Conservation (phyloP, 1,140 invertebrate species). For the Drosophila nigromelanica region DNA sequence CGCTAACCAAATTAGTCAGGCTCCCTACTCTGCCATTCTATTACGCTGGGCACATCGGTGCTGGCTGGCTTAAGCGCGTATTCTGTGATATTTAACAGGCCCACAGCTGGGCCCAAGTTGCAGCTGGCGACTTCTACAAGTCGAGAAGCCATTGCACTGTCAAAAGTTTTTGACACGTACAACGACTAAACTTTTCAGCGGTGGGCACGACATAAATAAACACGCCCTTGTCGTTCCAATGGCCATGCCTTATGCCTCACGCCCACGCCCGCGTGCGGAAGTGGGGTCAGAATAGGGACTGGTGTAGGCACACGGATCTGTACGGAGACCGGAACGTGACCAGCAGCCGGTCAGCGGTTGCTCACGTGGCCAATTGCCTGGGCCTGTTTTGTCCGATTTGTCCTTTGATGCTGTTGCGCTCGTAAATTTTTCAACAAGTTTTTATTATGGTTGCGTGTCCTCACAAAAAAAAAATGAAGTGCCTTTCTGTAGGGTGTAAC, state of each 20-base stretch:
- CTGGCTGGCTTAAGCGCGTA: background rate
- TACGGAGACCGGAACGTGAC: conserved; percentile 52
- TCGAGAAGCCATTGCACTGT: conserved; percentile 59
- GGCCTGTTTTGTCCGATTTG: conserved; percentile 51
- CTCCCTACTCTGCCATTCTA: conserved; percentile 44
- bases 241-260: background rate
- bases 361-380: conserved; percentile 30
- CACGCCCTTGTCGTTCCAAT: conserved; percentile 46
- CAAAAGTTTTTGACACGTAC: conserved; percentile 71
- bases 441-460: conserved; percentile 66
- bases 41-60: conserved; percentile 12
- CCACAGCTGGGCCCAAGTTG: conserved; percentile 47
- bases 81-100: conserved; percentile 43
- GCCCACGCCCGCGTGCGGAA: background rate
- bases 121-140: conserved; percentile 51
- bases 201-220: conserved; percentile 65
- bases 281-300: background rate
- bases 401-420: conserved; percentile 54
- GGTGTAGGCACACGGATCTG: background rate
- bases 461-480: conserved; percentile 15
- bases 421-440: conserved; percentile 72
- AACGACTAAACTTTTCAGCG: conserved; percentile 65
- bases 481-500: too few species aligned
- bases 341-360: conserved; percentile 34
- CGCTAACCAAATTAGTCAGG: conserved; percentile 65